phyloP scores from a whole-genome alignment of 2,797 vertebrate species.

The Avahi laniger region DNA sequence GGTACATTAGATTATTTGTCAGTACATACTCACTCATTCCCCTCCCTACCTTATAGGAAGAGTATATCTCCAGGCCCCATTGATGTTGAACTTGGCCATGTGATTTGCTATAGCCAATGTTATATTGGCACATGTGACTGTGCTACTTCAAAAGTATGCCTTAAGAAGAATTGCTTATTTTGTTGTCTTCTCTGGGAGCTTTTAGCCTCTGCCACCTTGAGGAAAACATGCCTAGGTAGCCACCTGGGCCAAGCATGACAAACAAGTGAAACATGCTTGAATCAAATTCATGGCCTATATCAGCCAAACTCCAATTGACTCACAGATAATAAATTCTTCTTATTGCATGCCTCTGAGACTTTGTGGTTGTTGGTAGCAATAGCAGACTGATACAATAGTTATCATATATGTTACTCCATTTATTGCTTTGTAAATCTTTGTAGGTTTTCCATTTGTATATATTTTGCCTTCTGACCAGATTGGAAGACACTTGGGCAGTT shows the following conservation, averaged over 20 bases:
- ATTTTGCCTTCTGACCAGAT: background rate
- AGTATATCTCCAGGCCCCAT: background rate
- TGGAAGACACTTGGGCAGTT: background rate
- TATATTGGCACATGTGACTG: background rate
- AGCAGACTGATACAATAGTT: background rate
- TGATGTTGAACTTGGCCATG: background rate
- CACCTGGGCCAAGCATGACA: background rate
- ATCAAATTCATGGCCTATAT: background rate
- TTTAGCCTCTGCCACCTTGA: background rate
- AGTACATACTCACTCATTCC: background rate
- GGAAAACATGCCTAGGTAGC: background rate
- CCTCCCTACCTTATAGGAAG: background rate
- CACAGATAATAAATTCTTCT: background rate
- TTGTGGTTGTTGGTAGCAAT: background rate
- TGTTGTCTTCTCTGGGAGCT: background rate
- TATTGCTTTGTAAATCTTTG: conserved; percentile 23
- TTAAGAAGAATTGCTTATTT: background rate
- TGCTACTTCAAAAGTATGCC: background rate
- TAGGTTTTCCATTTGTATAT: conserved; percentile 17
- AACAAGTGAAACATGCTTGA: background rate
- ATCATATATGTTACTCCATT: background rate
- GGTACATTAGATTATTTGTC: background rate
- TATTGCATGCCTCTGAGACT: background rate
- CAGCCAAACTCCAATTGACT: background rate
- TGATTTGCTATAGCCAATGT: background rate